A percentile compares a stretch with the other conserved stretches of the same genome.
Evolutionary conservation across 2,888 invertebrate genomes (phyloP).

Genomic region (Caenorhabditis sp.): DNA sequence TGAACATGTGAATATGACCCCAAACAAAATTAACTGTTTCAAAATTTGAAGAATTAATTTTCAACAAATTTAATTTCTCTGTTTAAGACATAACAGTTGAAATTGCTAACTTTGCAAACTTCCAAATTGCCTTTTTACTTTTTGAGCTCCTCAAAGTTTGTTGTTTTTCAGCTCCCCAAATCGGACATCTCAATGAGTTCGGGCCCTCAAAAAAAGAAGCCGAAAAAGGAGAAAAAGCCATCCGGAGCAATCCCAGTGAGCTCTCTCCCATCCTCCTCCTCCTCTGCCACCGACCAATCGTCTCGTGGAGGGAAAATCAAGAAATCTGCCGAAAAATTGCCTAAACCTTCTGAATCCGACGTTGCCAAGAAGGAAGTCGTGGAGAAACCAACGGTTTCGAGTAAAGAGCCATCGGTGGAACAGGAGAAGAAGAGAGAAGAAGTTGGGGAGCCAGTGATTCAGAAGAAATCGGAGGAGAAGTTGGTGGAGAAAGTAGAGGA

Average conservation of each 20-base stretch:
- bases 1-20: too few species aligned
- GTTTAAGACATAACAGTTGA: too few species aligned
- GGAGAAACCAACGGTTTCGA: not conserved
- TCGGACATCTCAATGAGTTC: constrained; percentile 14
- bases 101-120: too few species aligned
- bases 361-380: constrained; percentile 3
- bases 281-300: constrained; percentile 26
- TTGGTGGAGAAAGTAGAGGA: not conserved
- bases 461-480: constrained; percentile 23
- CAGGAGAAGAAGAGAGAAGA: not conserved
- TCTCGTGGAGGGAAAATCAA: not conserved
- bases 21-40: too few species aligned
- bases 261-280: constrained; percentile 23
- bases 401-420: not conserved
- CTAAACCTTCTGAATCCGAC: constrained; percentile 25
- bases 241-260: not conserved
- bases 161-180: constrained; percentile 32
- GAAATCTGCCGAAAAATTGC: constrained; percentile 23
- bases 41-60: too few species aligned
- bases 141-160: too few species aligned
- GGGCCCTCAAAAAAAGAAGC: constrained; percentile 34
- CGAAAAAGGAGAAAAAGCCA: constrained; percentile 19
- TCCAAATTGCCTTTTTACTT: too few species aligned
- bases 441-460: not conserved
- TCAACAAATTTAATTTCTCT: too few species aligned